Percentiles rank a stretch among this genome's conserved stretches.
Conservation (phyloP, 2,888 invertebrate species). For the Lasius fuliginosus region DNA sequence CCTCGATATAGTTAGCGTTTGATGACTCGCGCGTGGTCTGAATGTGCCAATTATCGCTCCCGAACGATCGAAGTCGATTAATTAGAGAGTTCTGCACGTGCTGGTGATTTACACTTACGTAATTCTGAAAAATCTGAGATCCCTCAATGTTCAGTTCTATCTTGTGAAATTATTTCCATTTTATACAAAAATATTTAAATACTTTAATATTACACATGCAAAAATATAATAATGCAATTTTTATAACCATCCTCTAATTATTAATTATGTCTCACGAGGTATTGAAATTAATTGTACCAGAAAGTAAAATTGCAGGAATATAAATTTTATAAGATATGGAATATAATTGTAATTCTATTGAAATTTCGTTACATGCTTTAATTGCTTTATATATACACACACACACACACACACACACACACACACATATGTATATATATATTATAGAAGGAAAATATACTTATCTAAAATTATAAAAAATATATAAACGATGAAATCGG, state of each 20-base stretch:
- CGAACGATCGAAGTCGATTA: slow-evolving; percentile 49
- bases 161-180: neutral
- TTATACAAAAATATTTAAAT: neutral
- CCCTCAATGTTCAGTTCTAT: neutral
- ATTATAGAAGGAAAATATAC: neutral
- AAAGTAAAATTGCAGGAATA: neutral
- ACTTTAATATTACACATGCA: neutral
- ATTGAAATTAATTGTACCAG: neutral
- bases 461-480: slow-evolving; percentile 7
- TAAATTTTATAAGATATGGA: neutral
- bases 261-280: neutral
- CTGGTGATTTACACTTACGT: neutral
- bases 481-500: slow-evolving; percentile 11
- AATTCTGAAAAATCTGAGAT: neutral
- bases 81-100: slow-evolving; percentile 25
- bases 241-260: neutral
- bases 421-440: too few relatives aligned
- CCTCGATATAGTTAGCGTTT: slow-evolving; percentile 73
- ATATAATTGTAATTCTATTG: neutral
- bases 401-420: too few relatives aligned
- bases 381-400: neutral
- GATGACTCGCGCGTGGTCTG: slow-evolving; percentile 78
- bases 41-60: slow-evolving; percentile 65
- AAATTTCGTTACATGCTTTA: neutral
- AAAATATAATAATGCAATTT: neutral